These are phyloP conservation scores for Tigriopus californicus DNA, from an alignment of 2,888 invertebrate genomes.

Conservation along the genomic window DNA sequence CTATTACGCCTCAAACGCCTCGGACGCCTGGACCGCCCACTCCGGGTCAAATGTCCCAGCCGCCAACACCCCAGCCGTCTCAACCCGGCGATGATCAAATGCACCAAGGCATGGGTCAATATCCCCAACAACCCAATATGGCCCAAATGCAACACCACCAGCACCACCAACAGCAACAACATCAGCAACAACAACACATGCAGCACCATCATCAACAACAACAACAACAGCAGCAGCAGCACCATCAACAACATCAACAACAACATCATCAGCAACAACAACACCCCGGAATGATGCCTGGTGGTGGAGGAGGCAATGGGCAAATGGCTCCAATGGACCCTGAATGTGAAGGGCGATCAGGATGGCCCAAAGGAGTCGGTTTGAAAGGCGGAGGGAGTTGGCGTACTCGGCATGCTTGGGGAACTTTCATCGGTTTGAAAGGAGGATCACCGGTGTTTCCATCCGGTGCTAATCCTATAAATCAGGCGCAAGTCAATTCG, in stretches of 20 bases:
- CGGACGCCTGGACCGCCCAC: slow-evolving; percentile 22
- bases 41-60: slow-evolving; percentile 14
- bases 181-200: slow-evolving; percentile 14
- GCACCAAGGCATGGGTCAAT: not conserved
- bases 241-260: slow-evolving; percentile 14
- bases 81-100: not conserved
- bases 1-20: slow-evolving; percentile 6
- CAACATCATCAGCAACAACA: slow-evolving; percentile 3
- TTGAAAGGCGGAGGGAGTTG: slow-evolving; percentile 14
- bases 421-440: slow-evolving; percentile 1
- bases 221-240: slow-evolving; percentile 13
- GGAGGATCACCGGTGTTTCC: slow-evolving; percentile 5
- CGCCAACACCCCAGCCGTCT: slow-evolving; percentile 16
- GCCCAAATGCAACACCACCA: slow-evolving; percentile 16
- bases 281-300: slow-evolving; percentile 17
- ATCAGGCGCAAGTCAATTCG: not conserved
- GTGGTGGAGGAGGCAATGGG: slow-evolving; percentile 33
- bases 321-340: not conserved
- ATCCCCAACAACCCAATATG: slow-evolving; percentile 17
- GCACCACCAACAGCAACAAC: slow-evolving; percentile 16
- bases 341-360: not conserved
- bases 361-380: slow-evolving; percentile 9
- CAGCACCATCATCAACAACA: slow-evolving; percentile 15
- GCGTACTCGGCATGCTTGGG: not conserved
- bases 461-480: not conserved